Evolutionary conservation across 2,888 invertebrate genomes (phyloP).

Genomic region (Saturnia pavonia): DNA sequence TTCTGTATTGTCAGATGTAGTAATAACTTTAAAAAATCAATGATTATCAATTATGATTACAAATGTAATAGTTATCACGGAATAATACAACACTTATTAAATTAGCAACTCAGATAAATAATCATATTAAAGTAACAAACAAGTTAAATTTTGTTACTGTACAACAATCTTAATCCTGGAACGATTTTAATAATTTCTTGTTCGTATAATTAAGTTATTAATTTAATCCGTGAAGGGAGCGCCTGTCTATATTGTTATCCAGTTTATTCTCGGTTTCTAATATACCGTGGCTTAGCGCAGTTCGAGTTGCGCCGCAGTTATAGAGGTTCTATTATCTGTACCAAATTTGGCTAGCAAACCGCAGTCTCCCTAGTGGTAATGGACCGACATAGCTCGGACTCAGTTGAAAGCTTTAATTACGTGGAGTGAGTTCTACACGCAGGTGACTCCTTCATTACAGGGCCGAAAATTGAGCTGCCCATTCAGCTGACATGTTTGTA

Average conservation of each 20-base stretch:
- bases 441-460: slow-evolving; percentile 80
- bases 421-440: slow-evolving; percentile 77
- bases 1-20: too few species aligned
- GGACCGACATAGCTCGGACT: slow-evolving; percentile 74
- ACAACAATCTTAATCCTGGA: background rate
- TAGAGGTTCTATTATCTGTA: slow-evolving; percentile 71
- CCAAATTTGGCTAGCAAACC: slow-evolving; percentile 77
- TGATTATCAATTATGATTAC: background rate
- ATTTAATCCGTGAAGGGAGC: slow-evolving; percentile 39
- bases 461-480: slow-evolving; percentile 75
- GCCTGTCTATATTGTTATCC: slow-evolving; percentile 45
- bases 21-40: too few species aligned
- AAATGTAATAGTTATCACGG: background rate
- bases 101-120: slow-evolving; percentile 6
- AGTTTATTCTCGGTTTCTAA: slow-evolving; percentile 69
- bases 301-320: slow-evolving; percentile 67
- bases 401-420: slow-evolving; percentile 78
- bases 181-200: slow-evolving; percentile 11
- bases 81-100: background rate
- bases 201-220: slow-evolving; percentile 35
- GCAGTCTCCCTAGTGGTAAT: slow-evolving; percentile 62
- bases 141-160: slow-evolving; percentile 7
- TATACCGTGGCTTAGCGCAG: slow-evolving; percentile 67
- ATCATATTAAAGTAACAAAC: background rate
- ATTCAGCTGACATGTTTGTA: slow-evolving; percentile 74